phyloP scores from a whole-genome alignment of 2,797 vertebrate genomes.

The Echeneis naucrates region DNA sequence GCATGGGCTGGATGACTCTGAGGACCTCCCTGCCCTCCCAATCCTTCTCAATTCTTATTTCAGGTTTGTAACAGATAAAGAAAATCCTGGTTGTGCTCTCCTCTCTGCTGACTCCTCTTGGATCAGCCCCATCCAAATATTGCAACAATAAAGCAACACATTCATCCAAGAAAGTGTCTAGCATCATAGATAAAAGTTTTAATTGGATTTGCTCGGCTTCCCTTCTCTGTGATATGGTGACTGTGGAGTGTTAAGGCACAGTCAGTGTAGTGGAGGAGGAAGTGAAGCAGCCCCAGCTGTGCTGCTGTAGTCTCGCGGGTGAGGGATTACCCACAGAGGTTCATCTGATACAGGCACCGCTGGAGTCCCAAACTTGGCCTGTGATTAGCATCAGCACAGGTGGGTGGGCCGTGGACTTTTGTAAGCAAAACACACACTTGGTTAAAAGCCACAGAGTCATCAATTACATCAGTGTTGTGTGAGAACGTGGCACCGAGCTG shows the following conservation, averaged over 20 bases:
- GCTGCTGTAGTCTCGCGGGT: slow-evolving; percentile 10
- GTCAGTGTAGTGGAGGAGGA: slow-evolving; percentile 19
- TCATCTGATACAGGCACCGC: slow-evolving; percentile 49
- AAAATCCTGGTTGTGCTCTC: slow-evolving; percentile 12
- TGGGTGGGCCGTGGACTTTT: slow-evolving; percentile 25
- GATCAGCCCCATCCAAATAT: slow-evolving; percentile 64
- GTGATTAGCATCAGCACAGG: slow-evolving; percentile 38
- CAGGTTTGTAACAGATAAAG: background rate
- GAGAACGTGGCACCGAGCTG: slow-evolving; percentile 15
- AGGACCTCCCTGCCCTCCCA: background rate
- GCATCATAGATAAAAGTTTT: slow-evolving; percentile 53
- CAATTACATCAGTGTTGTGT: background rate
- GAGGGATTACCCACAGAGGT: slow-evolving; percentile 39
- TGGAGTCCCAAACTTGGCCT: slow-evolving; percentile 32
- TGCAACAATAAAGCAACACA: slow-evolving; percentile 53
- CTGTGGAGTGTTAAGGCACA: slow-evolving; percentile 10
- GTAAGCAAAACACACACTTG: slow-evolving; percentile 25
- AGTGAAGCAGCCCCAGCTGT: slow-evolving; percentile 5
- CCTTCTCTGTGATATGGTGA: slow-evolving; percentile 48
- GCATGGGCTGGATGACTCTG: background rate
- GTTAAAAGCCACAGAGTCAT: slow-evolving; percentile 27
- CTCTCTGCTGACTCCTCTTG: slow-evolving; percentile 39
- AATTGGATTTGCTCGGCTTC: slow-evolving; percentile 55
- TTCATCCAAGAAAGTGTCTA: slow-evolving; percentile 66
- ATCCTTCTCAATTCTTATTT: background rate